Evolutionary conservation across 2,113 vertebrate genomes (phyloP).

Genomic region (Panthera tigris): DNA sequence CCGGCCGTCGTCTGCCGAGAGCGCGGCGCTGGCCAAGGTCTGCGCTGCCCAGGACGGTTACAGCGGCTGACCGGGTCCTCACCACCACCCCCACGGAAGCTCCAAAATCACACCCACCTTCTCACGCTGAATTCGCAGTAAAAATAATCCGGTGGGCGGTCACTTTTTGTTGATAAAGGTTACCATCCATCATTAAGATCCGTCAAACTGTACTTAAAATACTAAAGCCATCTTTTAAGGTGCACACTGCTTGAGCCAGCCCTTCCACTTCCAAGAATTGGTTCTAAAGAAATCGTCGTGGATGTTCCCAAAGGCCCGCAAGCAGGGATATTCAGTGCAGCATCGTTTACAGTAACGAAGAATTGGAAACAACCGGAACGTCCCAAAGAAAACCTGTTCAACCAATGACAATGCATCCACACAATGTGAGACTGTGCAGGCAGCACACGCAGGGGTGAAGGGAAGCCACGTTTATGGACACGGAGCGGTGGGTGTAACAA

Average conservation of each 20-base stretch:
- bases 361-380: not conserved
- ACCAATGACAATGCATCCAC: not conserved
- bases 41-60: accelerated
- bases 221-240: not conserved
- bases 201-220: not conserved
- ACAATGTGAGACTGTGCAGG: accelerated
- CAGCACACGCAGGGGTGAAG: accelerated
- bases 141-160: not conserved
- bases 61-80: accelerated
- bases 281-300: not conserved
- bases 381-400: not conserved
- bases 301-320: not conserved
- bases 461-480: accelerated
- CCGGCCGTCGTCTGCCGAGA: accelerated
- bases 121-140: not conserved
- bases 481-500: not conserved
- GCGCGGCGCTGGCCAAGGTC: accelerated
- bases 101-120: not conserved
- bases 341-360: not conserved
- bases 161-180: not conserved
- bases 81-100: accelerated
- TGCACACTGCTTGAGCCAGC: not conserved
- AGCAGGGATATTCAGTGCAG: not conserved
- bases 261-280: not conserved
- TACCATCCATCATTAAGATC: not conserved